phyloP scores from a whole-genome alignment of 2,888 invertebrate genomes.

The Sinotaia quadrata region DNA sequence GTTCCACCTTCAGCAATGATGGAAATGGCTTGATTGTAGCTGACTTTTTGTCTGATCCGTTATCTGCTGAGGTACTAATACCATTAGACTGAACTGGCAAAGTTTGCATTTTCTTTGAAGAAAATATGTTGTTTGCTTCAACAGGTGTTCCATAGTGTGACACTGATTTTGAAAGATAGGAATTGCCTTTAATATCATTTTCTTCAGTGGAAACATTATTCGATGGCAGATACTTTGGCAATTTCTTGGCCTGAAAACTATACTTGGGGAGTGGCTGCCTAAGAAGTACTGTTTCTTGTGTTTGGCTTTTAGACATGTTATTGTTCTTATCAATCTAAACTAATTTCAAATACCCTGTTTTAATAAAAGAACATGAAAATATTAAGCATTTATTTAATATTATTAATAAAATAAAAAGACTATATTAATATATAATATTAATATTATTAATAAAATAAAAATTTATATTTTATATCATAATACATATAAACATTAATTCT shows the following conservation, averaged over 20 bases:
- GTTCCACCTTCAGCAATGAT: background rate
- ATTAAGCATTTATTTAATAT: too few relatives aligned
- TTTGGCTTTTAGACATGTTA: conserved; percentile 16
- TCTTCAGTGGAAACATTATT: background rate
- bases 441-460: too few relatives aligned
- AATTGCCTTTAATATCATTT: background rate
- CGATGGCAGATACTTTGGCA: conserved; percentile 33
- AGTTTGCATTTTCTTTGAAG: too few relatives aligned
- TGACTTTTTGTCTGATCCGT: conserved; percentile 4
- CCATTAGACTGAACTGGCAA: too few relatives aligned
- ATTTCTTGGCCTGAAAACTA: conserved; percentile 48
- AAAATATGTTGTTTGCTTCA: too few relatives aligned
- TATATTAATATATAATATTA: too few relatives aligned
- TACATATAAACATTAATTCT: too few relatives aligned
- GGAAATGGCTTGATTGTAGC: conserved; percentile 1
- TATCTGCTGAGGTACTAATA: too few relatives aligned
- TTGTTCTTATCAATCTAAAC: background rate
- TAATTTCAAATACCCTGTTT: background rate
- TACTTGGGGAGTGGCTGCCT: conserved; percentile 58
- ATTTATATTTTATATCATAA: too few relatives aligned
- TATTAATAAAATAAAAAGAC: too few relatives aligned
- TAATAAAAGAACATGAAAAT: background rate
- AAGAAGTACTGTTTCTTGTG: conserved; percentile 52
- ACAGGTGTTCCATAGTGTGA: too few relatives aligned
- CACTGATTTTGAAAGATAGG: background rate